Evolutionary conservation across 2,113 vertebrate genomes (phyloP).

Genomic region (Oncorhynchus gorbuscha): DNA sequence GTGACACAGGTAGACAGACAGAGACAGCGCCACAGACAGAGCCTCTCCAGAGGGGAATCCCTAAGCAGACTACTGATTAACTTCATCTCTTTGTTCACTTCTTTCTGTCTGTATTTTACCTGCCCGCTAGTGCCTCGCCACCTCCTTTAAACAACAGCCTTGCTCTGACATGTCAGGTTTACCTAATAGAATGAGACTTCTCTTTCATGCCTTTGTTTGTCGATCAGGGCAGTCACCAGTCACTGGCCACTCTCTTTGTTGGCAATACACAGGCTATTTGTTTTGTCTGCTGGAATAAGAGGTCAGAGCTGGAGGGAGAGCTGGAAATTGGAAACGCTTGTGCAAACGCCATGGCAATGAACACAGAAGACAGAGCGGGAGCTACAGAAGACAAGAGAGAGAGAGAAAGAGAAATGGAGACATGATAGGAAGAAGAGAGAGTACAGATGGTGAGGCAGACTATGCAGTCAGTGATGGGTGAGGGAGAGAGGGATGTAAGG

Average conservation of each 20-base stretch:
- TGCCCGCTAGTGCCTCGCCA: neutral
- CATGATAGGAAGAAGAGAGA: slow-evolving; percentile 46
- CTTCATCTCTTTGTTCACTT: slow-evolving; percentile 9
- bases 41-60: slow-evolving; percentile 22
- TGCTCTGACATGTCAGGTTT: slow-evolving; percentile 58
- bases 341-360: slow-evolving; percentile 51
- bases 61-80: neutral
- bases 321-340: slow-evolving; percentile 65
- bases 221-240: slow-evolving; percentile 56
- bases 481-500: slow-evolving; percentile 17
- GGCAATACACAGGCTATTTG: slow-evolving; percentile 68
- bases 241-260: slow-evolving; percentile 43
- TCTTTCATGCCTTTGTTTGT: slow-evolving; percentile 62
- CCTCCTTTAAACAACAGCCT: slow-evolving; percentile 9
- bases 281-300: slow-evolving; percentile 70
- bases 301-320: slow-evolving; percentile 63
- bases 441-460: slow-evolving; percentile 40
- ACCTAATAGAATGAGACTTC: slow-evolving; percentile 69
- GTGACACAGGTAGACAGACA: too few species aligned
- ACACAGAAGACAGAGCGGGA: slow-evolving; percentile 25
- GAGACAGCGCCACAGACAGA: too few species aligned
- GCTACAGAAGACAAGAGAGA: slow-evolving; percentile 25
- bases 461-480: slow-evolving; percentile 1
- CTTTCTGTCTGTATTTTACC: neutral
- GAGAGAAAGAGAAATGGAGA: slow-evolving; percentile 15